Percentiles rank a stretch among this genome's conserved stretches.
Evolutionary conservation across 1,140 invertebrate genomes (phyloP).

Genomic region (Sitobion miscanthi): DNA sequence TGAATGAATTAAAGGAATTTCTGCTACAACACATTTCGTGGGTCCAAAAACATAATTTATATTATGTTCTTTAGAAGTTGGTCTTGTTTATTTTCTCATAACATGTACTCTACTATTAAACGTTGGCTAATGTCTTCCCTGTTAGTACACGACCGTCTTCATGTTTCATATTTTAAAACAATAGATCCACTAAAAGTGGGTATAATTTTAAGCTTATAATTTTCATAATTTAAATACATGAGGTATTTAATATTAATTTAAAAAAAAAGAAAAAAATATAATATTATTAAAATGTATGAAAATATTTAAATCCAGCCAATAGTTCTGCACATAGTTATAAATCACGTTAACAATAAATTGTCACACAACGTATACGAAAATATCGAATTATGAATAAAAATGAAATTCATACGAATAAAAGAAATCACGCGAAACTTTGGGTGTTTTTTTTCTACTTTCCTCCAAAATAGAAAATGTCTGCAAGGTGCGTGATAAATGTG

Average conservation of each 20-base stretch:
- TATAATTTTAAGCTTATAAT: background rate
- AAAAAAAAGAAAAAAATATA: background rate
- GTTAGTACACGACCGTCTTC: background rate
- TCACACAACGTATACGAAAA: background rate
- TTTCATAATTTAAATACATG: background rate
- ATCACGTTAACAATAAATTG: background rate
- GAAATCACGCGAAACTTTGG: background rate
- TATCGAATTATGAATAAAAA: conserved; percentile 5
- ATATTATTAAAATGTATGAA: background rate
- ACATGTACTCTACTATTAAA: background rate
- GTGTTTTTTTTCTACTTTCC: background rate
- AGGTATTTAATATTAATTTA: background rate
- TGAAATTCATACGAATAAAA: conserved; percentile 21
- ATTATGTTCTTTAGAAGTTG: background rate
- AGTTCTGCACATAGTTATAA: background rate
- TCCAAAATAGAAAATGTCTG: conserved; percentile 16
- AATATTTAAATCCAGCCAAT: background rate
- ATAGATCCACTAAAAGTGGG: background rate
- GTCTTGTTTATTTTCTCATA: background rate
- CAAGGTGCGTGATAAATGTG: background rate
- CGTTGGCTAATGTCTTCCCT: background rate
- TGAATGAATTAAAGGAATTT: background rate
- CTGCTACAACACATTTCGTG: background rate
- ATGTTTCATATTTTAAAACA: background rate
- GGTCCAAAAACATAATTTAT: background rate